These are phyloP conservation scores for Caenorhabditis afra DNA, from an alignment of 2,888 invertebrate genomes.

Conservation along the genomic window DNA sequence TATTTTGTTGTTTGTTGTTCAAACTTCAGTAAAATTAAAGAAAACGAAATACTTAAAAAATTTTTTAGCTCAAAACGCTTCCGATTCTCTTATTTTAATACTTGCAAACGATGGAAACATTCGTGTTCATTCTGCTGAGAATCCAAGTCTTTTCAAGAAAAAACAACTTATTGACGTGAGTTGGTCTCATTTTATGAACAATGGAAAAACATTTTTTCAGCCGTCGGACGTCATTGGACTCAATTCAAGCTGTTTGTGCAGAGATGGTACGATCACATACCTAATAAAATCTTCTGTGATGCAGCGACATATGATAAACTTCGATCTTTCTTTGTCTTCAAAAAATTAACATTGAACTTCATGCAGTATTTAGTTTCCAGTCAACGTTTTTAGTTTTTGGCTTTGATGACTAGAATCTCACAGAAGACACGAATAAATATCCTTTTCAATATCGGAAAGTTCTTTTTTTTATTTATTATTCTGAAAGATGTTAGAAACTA, in stretches of 20 bases:
- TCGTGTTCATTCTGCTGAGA: conserved; percentile 35
- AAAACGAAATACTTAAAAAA: no score
- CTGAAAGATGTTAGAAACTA: no score
- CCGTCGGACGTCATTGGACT: conserved; percentile 26
- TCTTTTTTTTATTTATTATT: no score
- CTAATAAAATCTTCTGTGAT: conserved; percentile 40
- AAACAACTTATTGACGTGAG: conserved; percentile 15
- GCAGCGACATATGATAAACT: conserved; percentile 24
- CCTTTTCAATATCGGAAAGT: no score
- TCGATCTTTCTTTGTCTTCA: background rate
- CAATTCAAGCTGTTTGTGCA: conserved; percentile 31
- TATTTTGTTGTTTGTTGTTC: no score
- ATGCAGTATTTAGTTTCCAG: no score
- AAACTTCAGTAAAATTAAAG: no score
- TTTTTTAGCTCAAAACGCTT: no score
- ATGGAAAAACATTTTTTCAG: conserved; percentile 14
- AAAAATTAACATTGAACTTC: no score
- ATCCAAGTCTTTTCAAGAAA: conserved; percentile 17
- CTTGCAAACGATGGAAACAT: conserved; percentile 36
- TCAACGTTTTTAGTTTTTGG: no score
- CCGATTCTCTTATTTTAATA: conserved; percentile 25
- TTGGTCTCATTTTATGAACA: background rate
- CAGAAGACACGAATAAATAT: no score
- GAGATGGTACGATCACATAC: conserved; percentile 32
- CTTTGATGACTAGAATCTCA: no score